Evolutionary conservation across 1,140 invertebrate genomes (phyloP).

Genomic region (Drosophila nasuta): DNA sequence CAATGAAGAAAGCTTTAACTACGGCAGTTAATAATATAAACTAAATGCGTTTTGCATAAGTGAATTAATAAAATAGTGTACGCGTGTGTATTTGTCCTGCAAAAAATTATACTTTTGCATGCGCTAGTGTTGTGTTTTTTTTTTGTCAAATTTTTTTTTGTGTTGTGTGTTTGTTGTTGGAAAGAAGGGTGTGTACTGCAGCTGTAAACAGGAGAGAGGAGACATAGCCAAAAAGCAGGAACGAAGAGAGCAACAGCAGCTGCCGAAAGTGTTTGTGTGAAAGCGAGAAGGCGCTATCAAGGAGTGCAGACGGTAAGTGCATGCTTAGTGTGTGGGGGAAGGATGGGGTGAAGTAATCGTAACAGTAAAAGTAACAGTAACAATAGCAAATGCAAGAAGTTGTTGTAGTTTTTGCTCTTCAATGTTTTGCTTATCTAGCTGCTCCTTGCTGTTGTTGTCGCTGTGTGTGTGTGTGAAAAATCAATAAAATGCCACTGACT

Average conservation of each 20-base stretch:
- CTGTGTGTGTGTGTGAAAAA: constrained; percentile 64
- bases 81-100: not conserved
- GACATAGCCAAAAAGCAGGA: constrained; percentile 6
- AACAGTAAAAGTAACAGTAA: constrained; percentile 16
- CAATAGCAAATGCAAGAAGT: constrained; percentile 12
- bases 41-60: not conserved
- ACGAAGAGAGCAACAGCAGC: constrained; percentile 3
- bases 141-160: constrained; percentile 16
- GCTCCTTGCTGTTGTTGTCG: constrained; percentile 34
- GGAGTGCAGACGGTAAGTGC: constrained; percentile 35
- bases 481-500: constrained; percentile 61
- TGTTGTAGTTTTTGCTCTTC: constrained; percentile 17
- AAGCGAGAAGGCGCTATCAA: constrained; percentile 7
- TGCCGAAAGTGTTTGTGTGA: too few species aligned
- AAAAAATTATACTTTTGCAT: constrained; percentile 2
- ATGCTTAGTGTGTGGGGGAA: not conserved
- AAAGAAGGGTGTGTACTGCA: constrained; percentile 60
- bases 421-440: constrained; percentile 17
- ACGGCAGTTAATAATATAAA: not conserved
- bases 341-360: not conserved
- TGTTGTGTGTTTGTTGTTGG: constrained; percentile 32
- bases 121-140: not conserved
- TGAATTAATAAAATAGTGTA: not conserved
- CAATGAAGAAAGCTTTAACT: constrained; percentile 2
- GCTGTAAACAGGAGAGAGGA: constrained; percentile 49